These are phyloP conservation scores for Anneissia japonica DNA, from an alignment of 35 echinoderm and acorn worm genomes.

Conservation along the genomic window DNA sequence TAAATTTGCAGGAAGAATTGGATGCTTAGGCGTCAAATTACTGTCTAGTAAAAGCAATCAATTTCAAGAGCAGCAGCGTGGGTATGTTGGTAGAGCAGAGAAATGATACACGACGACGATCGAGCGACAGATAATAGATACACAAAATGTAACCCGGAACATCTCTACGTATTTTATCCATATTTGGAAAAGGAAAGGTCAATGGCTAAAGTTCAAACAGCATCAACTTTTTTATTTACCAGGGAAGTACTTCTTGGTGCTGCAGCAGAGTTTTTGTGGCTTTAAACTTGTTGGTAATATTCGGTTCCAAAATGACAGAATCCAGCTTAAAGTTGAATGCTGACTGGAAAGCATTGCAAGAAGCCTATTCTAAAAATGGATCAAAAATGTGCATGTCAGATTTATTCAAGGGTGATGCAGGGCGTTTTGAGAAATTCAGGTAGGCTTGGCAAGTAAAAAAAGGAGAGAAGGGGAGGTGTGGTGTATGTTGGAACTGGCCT, in stretches of 20 bases:
- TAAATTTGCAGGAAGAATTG: not conserved
- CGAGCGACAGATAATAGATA: not conserved
- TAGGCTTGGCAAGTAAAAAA: not conserved
- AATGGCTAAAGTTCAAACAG: not conserved
- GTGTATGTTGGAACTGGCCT: not conserved
- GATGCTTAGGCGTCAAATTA: not conserved
- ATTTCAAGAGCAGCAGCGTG: not conserved
- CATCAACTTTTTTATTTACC: not conserved
- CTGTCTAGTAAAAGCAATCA: too few relatives aligned
- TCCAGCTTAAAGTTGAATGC: constrained; percentile 63
- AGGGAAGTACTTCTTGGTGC: not conserved
- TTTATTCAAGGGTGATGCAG: constrained; percentile 57
- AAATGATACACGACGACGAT: not conserved
- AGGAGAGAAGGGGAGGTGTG: not conserved
- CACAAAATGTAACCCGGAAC: not conserved
- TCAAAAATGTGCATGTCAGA: constrained; percentile 49
- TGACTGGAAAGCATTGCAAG: constrained; percentile 55
- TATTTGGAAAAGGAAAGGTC: not conserved
- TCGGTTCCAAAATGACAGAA: not conserved
- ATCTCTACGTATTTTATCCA: not conserved
- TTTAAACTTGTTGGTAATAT: not conserved
- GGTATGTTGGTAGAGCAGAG: too few relatives aligned
- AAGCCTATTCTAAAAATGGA: constrained; percentile 46
- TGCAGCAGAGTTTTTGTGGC: not conserved
- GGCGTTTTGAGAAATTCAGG: constrained; percentile 84